Evolutionary conservation across 2,797 vertebrate species (phyloP).

Genomic region (Acipenser ruthenus): DNA sequence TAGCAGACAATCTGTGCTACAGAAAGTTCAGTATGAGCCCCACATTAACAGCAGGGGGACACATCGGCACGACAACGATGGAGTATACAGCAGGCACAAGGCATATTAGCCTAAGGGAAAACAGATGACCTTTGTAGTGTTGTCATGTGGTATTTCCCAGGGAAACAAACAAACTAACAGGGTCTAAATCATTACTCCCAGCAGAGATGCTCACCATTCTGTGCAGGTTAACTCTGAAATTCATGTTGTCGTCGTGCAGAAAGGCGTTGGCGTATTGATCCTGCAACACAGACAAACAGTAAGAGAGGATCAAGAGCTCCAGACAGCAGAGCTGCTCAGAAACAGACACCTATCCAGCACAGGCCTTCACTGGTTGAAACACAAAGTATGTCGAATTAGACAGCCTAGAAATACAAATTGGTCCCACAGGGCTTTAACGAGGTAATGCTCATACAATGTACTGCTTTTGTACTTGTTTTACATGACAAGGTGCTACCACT

Average conservation of each 20-base stretch:
- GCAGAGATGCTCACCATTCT: slow-evolving; percentile 74
- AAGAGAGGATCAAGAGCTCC: slow-evolving; percentile 4
- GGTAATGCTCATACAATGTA: no score
- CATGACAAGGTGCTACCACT: no score
- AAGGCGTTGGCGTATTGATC: slow-evolving; percentile 97
- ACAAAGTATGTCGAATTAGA: neutral
- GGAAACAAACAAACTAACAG: no score
- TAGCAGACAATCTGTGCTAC: no score
- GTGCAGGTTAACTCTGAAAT: slow-evolving; percentile 94
- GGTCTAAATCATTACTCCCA: neutral
- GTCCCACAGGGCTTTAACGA: no score
- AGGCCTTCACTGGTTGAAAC: neutral
- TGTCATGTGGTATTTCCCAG: no score
- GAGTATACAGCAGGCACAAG: no score
- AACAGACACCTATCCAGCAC: neutral
- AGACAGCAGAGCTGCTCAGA: neutral
- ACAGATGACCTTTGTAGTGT: neutral
- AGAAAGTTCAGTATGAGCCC: no score
- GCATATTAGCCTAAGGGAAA: neutral
- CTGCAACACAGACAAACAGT: slow-evolving; percentile 39
- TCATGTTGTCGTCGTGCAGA: slow-evolving; percentile 98
- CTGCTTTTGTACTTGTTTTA: no score
- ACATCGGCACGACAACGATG: no score
- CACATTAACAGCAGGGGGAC: no score
- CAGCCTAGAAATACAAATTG: no score